Evolutionary conservation across 2,797 vertebrate genomes (phyloP).

Genomic region (Poeciliopsis infans): DNA sequence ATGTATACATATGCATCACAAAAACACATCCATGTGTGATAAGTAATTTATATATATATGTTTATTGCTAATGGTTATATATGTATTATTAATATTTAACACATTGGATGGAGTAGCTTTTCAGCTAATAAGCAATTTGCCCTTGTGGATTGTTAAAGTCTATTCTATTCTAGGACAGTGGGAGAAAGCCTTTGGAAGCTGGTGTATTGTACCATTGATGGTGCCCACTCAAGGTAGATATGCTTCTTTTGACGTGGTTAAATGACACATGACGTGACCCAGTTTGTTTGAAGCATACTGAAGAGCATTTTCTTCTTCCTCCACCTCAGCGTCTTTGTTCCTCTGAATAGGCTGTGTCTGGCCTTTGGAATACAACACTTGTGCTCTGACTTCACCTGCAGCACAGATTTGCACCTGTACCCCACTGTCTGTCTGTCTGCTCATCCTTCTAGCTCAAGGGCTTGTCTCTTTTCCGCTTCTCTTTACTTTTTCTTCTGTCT

Average conservation of each 20-base stretch:
- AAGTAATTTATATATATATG: too few species aligned
- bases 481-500: slow-evolving; percentile 32
- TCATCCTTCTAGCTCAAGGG: slow-evolving; percentile 67
- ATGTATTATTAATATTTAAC: too few species aligned
- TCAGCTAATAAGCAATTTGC: too few species aligned
- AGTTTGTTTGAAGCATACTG: slow-evolving; percentile 16
- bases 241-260: not conserved
- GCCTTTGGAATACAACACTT: slow-evolving; percentile 31
- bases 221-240: slow-evolving; percentile 7
- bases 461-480: slow-evolving; percentile 54
- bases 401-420: slow-evolving; percentile 45
- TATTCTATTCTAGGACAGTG: not conserved
- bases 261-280: slow-evolving; percentile 11
- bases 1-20: too few species aligned
- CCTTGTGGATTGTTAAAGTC: too few species aligned
- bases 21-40: too few species aligned
- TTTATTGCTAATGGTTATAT: too few species aligned
- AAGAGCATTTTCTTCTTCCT: slow-evolving; percentile 23
- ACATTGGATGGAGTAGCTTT: too few species aligned
- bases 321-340: slow-evolving; percentile 40
- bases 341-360: slow-evolving; percentile 32
- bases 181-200: not conserved
- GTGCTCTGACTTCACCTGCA: slow-evolving; percentile 57
- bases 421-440: slow-evolving; percentile 52
- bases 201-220: not conserved